phyloP scores from a whole-genome alignment of 2,797 vertebrate species.

The Uromys caudimaculatus region DNA sequence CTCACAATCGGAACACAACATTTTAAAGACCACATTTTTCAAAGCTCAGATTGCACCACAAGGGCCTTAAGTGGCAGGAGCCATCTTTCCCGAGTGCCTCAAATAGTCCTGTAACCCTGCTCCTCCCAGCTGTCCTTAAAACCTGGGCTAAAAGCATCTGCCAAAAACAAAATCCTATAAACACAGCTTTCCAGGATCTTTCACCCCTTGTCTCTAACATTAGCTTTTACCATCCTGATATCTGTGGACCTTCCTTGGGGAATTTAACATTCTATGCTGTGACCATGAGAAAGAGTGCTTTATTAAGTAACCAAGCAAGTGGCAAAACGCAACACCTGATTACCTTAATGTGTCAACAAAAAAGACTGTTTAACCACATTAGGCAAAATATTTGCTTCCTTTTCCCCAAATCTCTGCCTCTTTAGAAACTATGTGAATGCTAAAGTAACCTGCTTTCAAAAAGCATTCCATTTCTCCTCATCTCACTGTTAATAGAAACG shows the following conservation, averaged over 20 bases:
- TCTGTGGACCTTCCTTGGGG: slow-evolving; percentile 74
- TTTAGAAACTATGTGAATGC: slow-evolving; percentile 51
- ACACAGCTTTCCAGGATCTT: slow-evolving; percentile 33
- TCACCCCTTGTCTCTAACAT: slow-evolving; percentile 8
- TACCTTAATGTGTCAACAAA: slow-evolving; percentile 79
- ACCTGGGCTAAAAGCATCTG: neutral
- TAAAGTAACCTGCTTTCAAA: slow-evolving; percentile 39
- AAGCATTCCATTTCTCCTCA: slow-evolving; percentile 14
- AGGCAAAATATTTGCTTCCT: slow-evolving; percentile 76
- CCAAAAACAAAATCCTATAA: neutral
- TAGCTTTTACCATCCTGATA: slow-evolving; percentile 56
- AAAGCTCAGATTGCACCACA: slow-evolving; percentile 11
- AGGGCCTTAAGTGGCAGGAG: neutral
- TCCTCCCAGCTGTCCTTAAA: neutral
- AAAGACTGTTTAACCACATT: slow-evolving; percentile 53
- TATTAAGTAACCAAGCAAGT: slow-evolving; percentile 73
- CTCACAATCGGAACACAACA: neutral
- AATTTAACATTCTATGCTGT: slow-evolving; percentile 59
- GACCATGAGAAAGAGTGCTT: slow-evolving; percentile 62
- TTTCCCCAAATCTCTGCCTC: slow-evolving; percentile 35
- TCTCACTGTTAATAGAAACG: slow-evolving; percentile 46
- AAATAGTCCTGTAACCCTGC: neutral
- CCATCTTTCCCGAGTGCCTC: neutral
- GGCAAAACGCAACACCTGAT: slow-evolving; percentile 78
- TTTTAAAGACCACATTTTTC: slow-evolving; percentile 58